Conservation (phyloP, 2,113 vertebrate species). For the Anoplopoma fimbria region DNA sequence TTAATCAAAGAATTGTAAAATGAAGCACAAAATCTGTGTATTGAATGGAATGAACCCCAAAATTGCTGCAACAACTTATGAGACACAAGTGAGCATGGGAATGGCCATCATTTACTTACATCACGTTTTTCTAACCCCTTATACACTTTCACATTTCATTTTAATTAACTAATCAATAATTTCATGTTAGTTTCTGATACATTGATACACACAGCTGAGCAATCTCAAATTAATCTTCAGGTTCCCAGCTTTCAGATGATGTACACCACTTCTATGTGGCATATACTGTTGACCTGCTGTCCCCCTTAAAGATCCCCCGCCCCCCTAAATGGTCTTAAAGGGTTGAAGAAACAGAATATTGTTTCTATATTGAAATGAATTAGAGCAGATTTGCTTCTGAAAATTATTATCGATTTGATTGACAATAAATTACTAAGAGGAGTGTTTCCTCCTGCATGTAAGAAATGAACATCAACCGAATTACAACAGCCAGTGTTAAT, state of each 20-base stretch:
- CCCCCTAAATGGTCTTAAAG: neutral
- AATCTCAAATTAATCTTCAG: neutral
- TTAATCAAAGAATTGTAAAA: too few species aligned
- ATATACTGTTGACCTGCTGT: neutral
- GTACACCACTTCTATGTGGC: neutral
- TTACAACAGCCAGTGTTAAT: conserved; percentile 1
- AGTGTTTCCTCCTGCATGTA: conserved; percentile 5
- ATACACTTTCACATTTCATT: neutral
- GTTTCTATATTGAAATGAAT: neutral
- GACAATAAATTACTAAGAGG: conserved; percentile 24
- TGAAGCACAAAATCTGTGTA: too few species aligned
- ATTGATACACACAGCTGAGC: neutral
- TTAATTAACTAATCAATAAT: neutral
- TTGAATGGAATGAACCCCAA: neutral
- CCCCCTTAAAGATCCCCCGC: neutral
- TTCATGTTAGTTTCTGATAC: neutral
- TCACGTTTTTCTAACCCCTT: too few species aligned
- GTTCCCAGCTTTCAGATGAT: neutral
- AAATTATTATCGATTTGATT: conserved; percentile 11
- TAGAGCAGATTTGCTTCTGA: conserved; percentile 4
- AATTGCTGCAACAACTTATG: neutral
- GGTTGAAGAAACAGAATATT: neutral
- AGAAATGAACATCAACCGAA: conserved; percentile 16
- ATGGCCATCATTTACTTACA: neutral
- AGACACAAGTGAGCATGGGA: neutral